phyloP scores from a whole-genome alignment of 1,140 invertebrate species.

The Drosophila ironensis region DNA sequence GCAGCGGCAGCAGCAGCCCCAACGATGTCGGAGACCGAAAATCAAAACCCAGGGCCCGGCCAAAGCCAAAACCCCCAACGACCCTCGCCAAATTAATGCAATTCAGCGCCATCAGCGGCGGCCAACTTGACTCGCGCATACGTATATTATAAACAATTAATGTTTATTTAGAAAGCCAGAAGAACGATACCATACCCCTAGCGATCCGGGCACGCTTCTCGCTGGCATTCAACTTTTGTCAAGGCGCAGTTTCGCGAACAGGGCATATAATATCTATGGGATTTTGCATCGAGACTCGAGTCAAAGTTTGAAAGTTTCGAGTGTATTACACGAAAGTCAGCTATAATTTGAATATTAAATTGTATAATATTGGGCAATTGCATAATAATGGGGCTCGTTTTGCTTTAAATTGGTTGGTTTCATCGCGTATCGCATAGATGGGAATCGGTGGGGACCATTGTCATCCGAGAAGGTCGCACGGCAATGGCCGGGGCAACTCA shows the following conservation, averaged over 20 bases:
- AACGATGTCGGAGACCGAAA: slow-evolving; percentile 1
- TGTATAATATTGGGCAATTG: slow-evolving; percentile 17
- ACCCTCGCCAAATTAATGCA: slow-evolving; percentile 71
- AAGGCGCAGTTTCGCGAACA: slow-evolving; percentile 61
- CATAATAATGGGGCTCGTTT: slow-evolving; percentile 13
- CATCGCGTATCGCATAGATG: slow-evolving; percentile 10
- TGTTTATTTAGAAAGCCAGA: slow-evolving; percentile 72
- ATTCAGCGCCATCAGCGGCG: slow-evolving; percentile 54
- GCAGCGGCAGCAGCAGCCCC: too few species aligned
- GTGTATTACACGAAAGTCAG: neutral
- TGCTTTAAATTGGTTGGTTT: slow-evolving; percentile 12
- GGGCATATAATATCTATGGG: too few species aligned
- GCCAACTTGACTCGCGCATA: slow-evolving; percentile 36
- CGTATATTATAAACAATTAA: slow-evolving; percentile 71
- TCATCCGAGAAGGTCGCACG: slow-evolving; percentile 65
- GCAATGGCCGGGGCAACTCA: slow-evolving; percentile 56
- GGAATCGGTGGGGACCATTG: slow-evolving; percentile 56
- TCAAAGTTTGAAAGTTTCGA: neutral
- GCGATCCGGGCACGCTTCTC: slow-evolving; percentile 49
- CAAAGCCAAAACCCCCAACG: slow-evolving; percentile 35
- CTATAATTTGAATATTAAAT: slow-evolving; percentile 12
- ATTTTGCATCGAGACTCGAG: too few species aligned
- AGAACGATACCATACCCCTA: slow-evolving; percentile 35
- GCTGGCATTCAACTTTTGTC: slow-evolving; percentile 63
- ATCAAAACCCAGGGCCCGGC: slow-evolving; percentile 16